These are phyloP conservation scores for Ptychochromis oligacanthus DNA, from an alignment of 2,113 vertebrate species.

Conservation along the genomic window DNA sequence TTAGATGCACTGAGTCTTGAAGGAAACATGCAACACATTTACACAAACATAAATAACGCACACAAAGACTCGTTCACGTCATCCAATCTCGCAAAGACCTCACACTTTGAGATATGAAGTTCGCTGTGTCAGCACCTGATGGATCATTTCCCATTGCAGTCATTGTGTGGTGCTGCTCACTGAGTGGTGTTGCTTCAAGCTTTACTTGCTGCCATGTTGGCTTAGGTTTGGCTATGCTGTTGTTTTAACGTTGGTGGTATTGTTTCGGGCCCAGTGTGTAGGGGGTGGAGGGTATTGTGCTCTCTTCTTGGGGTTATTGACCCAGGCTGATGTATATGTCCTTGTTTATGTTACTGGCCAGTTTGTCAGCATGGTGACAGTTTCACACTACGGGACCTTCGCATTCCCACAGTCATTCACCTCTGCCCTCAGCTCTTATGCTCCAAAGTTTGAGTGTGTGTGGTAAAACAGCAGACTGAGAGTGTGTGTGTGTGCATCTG, in stretches of 20 bases:
- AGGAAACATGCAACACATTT: neutral
- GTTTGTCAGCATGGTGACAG: slow-evolving; percentile 73
- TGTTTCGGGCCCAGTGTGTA: slow-evolving; percentile 64
- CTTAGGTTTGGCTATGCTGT: slow-evolving; percentile 55
- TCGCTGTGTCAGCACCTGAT: slow-evolving; percentile 56
- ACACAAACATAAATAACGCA: neutral
- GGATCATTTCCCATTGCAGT: slow-evolving; percentile 48
- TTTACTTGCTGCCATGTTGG: slow-evolving; percentile 44
- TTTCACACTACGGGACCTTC: slow-evolving; percentile 54
- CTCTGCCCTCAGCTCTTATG: slow-evolving; percentile 56
- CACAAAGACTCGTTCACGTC: neutral
- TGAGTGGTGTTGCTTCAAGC: slow-evolving; percentile 40
- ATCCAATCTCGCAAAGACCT: slow-evolving; percentile 18
- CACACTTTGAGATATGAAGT: slow-evolving; percentile 55
- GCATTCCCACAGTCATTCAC: slow-evolving; percentile 72
- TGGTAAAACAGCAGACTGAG: neutral
- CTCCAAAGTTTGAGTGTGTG: slow-evolving; percentile 24
- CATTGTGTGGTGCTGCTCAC: slow-evolving; percentile 49
- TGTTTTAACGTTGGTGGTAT: slow-evolving; percentile 72
- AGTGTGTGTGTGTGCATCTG: slow-evolving; percentile 16
- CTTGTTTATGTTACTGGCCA: slow-evolving; percentile 71
- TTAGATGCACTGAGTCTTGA: neutral
- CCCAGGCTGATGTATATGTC: slow-evolving; percentile 48
- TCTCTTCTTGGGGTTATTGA: slow-evolving; percentile 60
- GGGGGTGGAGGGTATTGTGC: slow-evolving; percentile 59